Conservation (phyloP, 2,113 vertebrate genomes). For the Taxidea taxus region DNA sequence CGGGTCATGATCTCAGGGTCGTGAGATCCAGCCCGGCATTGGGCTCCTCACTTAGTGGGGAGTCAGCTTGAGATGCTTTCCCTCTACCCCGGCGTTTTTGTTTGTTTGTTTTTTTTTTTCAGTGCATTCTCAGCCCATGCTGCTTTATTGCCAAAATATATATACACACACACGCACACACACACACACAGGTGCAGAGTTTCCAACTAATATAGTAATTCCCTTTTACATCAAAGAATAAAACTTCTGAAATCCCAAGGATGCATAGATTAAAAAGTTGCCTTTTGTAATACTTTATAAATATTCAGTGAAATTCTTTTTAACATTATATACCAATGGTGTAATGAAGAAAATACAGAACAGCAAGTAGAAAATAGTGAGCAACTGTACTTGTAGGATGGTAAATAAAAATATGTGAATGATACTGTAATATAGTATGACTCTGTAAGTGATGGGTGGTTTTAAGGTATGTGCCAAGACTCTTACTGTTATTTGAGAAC, state of each 20-base stretch:
- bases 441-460: not conserved
- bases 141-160: slow-evolving; percentile 86
- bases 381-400: not conserved
- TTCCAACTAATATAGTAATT: slow-evolving; percentile 82
- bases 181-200: slow-evolving; percentile 85
- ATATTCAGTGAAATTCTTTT: slow-evolving; percentile 77
- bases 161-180: not conserved
- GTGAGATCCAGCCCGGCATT: not conserved
- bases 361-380: not conserved
- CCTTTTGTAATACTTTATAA: slow-evolving; percentile 81
- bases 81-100: not conserved
- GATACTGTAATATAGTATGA: not conserved
- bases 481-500: not conserved
- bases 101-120: too few relatives aligned
- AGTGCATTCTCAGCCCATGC: slow-evolving; percentile 87
- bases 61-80: not conserved
- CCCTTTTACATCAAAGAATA: slow-evolving; percentile 83
- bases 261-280: slow-evolving; percentile 89
- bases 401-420: not conserved
- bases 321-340: slow-evolving; percentile 42
- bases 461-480: not conserved
- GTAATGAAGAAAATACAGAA: slow-evolving; percentile 50
- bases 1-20: not conserved
- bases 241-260: slow-evolving; percentile 80
- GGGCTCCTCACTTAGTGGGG: not conserved